Conservation (phyloP, 1,140 invertebrate genomes). For the Eriocheir sinensis region DNA sequence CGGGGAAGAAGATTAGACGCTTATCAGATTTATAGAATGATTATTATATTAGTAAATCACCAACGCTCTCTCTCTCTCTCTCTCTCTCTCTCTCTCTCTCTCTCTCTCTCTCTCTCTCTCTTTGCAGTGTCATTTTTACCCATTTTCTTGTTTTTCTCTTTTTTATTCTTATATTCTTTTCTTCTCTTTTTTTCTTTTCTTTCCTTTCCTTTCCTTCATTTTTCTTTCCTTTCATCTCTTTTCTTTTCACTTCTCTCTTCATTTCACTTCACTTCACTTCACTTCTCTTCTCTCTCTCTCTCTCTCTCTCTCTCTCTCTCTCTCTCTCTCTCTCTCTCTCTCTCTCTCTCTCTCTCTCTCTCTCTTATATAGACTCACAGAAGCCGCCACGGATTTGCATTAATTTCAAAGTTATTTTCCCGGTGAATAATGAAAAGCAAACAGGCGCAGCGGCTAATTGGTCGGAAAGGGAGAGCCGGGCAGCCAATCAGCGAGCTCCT, state of each 20-base stretch:
- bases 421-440: not conserved
- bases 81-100: constrained; percentile 54
- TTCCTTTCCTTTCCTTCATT: too few relatives aligned
- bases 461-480: not conserved
- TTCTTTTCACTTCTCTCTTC: too few relatives aligned
- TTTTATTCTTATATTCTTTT: too few relatives aligned
- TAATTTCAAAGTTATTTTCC: too few relatives aligned
- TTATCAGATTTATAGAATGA: not conserved
- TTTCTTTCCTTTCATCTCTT: too few relatives aligned
- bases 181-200: too few relatives aligned
- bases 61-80: constrained; percentile 36
- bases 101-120: not conserved
- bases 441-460: not conserved
- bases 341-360: constrained; percentile 42
- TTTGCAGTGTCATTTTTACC: too few relatives aligned
- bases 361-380: too few relatives aligned
- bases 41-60: not conserved
- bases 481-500: too few relatives aligned
- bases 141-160: too few relatives aligned
- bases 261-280: too few relatives aligned
- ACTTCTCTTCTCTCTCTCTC: constrained; percentile 54
- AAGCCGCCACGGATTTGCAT: too few relatives aligned
- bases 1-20: not conserved
- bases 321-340: constrained; percentile 54
- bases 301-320: constrained; percentile 29